Base-by-base conservation (phyloP, 2,888 invertebrate genomes). In the Petrolisthes cinctipes region DNA sequence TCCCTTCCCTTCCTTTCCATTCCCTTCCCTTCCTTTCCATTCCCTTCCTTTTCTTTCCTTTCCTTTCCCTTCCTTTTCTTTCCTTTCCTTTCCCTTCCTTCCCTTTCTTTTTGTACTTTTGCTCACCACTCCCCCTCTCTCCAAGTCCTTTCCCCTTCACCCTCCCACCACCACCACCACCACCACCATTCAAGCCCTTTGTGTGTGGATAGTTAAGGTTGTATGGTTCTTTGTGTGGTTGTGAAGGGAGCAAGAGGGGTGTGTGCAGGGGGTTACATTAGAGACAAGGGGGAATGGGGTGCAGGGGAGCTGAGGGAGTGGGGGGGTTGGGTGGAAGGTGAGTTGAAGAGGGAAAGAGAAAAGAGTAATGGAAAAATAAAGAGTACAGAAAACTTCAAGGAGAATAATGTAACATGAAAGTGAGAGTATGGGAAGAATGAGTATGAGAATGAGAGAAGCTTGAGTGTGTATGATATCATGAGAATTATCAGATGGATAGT, bases 261-360 rank as follows among this genome's bases (percentile, higher is more conserved):
- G 37, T 51, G 66, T 51, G 66, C 23, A 37, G 51, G 66, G 51
- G 66, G 37, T 37, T 37, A 37, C 37, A 37, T 37, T 37, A 37
- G 37, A 37, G 37, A 37, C 37, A 37, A 37, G 37, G 51, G 66
- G 17, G 20, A 61, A 23, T 5, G n/a, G 17, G 66, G 37, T 7
- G 51, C 14, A 1, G n/a, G 17, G 66, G 37, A n/a, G 51, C 14
- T 37, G 68, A 82, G 82, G 51, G 68, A 68, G 82, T 66, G 82
- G 51, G 68, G 56, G 75, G 56, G 75, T 75, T 73, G 56, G 56
- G 20, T 73, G 75, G 51, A 82, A 71, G 68, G 82, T 23, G 83
- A 83, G 75, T 54, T 54, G 75, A 75, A 83, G 75, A 75, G 54
- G 56, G 83, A 75, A 75, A 83, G 71, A 53, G 82, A 83, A 51